phyloP scores from a whole-genome alignment of 2,888 invertebrate genomes.

The Malacosoma neustria region DNA sequence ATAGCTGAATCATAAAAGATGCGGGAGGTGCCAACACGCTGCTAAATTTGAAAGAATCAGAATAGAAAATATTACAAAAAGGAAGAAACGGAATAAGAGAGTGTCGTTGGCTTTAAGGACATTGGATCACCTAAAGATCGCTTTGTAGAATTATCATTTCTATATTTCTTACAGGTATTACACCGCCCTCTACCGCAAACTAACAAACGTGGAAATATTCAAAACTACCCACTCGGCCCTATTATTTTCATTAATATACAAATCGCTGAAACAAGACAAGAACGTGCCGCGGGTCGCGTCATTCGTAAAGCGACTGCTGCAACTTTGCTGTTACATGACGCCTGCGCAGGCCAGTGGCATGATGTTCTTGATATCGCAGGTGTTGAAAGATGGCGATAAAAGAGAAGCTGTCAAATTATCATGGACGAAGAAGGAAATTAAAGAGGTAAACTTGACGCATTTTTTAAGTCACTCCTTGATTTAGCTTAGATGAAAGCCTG shows the following conservation, averaged over 20 bases:
- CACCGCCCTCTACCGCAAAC: constrained; percentile 90
- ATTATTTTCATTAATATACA: constrained; percentile 90
- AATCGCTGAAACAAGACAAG: constrained; percentile 87
- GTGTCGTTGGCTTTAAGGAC: too few relatives aligned
- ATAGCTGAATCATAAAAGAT: too few relatives aligned
- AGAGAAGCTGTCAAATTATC: constrained; percentile 42
- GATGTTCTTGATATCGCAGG: constrained; percentile 85
- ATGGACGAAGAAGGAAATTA: constrained; percentile 43
- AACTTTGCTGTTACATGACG: constrained; percentile 80
- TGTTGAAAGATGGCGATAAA: constrained; percentile 46
- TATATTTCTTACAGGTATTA: constrained; percentile 84
- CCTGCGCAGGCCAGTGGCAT: constrained; percentile 89
- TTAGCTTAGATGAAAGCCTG: too few relatives aligned
- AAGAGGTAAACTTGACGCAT: too few relatives aligned
- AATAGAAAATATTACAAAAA: too few relatives aligned
- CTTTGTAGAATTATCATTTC: too few relatives aligned
- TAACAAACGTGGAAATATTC: constrained; percentile 82
- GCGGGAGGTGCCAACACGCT: too few relatives aligned
- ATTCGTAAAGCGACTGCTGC: constrained; percentile 81
- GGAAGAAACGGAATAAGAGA: too few relatives aligned
- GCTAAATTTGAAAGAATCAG: too few relatives aligned
- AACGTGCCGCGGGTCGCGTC: constrained; percentile 82
- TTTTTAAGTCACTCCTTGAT: too few relatives aligned
- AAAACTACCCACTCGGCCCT: constrained; percentile 83
- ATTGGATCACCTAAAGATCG: too few relatives aligned